phyloP scores from a whole-genome alignment of 2,113 vertebrate species.

The Aphelocoma coerulescens region DNA sequence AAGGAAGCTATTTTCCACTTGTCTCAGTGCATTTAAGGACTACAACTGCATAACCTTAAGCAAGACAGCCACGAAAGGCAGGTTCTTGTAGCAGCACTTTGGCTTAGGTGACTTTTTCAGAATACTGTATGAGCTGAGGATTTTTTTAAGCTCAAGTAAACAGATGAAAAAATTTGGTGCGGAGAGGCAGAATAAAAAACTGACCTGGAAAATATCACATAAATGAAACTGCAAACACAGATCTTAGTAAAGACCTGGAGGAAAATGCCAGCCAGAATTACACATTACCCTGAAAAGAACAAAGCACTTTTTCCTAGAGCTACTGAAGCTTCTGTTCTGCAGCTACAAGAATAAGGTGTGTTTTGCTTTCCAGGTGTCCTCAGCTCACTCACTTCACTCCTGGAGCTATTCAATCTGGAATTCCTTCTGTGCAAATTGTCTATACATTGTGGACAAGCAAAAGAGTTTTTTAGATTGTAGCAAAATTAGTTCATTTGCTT shows the following conservation, averaged over 20 bases:
- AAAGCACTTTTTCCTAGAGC: neutral
- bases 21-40: neutral
- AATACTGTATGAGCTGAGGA: neutral
- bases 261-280: conserved; percentile 25
- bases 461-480: neutral
- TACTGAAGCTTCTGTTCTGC: neutral
- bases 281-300: neutral
- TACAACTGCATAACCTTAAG: neutral
- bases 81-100: neutral
- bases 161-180: neutral
- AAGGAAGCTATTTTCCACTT: neutral
- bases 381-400: neutral
- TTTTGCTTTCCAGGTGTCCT: neutral
- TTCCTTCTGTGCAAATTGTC: neutral
- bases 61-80: neutral
- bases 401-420: neutral
- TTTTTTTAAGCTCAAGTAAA: neutral
- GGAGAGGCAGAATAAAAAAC: neutral
- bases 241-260: neutral
- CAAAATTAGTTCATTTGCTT: neutral
- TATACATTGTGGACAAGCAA: neutral
- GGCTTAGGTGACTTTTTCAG: neutral
- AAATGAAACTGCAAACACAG: neutral
- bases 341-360: neutral
- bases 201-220: neutral